phyloP scores from a whole-genome alignment of 2,888 invertebrate species.

The Nowickia ferox region DNA sequence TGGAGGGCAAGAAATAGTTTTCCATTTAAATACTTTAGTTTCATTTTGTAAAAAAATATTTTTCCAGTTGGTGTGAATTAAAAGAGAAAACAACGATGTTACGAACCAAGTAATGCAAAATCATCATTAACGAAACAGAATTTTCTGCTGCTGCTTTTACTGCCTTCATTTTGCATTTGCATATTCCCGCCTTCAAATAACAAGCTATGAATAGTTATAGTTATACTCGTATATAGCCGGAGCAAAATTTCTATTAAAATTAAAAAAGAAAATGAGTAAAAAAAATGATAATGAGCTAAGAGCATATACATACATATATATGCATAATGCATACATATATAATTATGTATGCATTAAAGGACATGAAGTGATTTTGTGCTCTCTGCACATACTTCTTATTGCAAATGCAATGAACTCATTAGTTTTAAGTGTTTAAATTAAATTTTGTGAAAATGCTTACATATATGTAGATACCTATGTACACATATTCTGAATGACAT shows the following conservation, averaged over 20 bases:
- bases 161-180: slow-evolving; percentile 23
- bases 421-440: slow-evolving; percentile 26
- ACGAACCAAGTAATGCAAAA: slow-evolving; percentile 27
- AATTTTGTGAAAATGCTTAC: too few relatives aligned
- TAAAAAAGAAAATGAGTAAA: slow-evolving; percentile 24
- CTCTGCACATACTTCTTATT: not conserved
- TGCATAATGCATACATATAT: too few relatives aligned
- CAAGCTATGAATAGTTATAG: slow-evolving; percentile 45
- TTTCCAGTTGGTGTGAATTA: slow-evolving; percentile 35
- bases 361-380: slow-evolving; percentile 2
- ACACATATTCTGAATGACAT: too few relatives aligned
- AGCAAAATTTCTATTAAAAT: slow-evolving; percentile 34
- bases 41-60: slow-evolving; percentile 25
- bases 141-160: not conserved
- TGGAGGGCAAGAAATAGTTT: slow-evolving; percentile 51
- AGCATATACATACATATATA: not conserved
- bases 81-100: not conserved
- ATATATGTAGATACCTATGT: too few relatives aligned
- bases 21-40: slow-evolving; percentile 51
- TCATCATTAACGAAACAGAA: slow-evolving; percentile 59
- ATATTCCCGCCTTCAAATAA: not conserved
- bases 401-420: slow-evolving; percentile 5
- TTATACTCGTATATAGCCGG: slow-evolving; percentile 8
- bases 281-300: slow-evolving; percentile 58
- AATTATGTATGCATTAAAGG: slow-evolving; percentile 10